These are phyloP conservation scores for Lanius collurio DNA, from an alignment of 2,113 vertebrate species.

Conservation along the genomic window DNA sequence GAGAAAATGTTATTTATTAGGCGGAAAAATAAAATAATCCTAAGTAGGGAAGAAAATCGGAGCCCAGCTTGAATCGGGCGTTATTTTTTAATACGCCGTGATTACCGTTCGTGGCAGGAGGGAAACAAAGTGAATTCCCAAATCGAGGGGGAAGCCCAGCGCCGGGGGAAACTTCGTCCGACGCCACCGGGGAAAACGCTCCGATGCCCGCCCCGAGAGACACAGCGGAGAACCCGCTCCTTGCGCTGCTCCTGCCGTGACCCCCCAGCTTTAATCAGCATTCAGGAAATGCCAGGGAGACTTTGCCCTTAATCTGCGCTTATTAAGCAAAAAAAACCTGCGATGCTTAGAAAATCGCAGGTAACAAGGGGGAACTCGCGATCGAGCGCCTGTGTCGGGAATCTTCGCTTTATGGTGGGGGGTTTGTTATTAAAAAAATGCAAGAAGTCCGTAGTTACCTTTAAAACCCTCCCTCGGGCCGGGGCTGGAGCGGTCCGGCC, in stretches of 20 bases:
- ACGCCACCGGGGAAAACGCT: neutral
- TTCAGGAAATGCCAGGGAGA: neutral
- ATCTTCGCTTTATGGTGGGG: rapidly evolving
- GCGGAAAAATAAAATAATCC: neutral
- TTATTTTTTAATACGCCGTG: neutral
- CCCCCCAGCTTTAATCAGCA: neutral
- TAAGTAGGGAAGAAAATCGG: neutral
- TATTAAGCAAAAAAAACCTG: neutral
- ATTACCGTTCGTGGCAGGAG: neutral
- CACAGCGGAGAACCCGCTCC: neutral
- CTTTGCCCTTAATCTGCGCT: neutral
- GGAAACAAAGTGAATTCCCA: neutral
- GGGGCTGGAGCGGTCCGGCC: neutral
- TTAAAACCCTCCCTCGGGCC: neutral
- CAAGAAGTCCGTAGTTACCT: neutral
- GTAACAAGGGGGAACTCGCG: neutral
- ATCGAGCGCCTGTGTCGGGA: neutral
- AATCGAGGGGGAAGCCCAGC: neutral
- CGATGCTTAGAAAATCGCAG: neutral
- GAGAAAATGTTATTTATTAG: neutral
- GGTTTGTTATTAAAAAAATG: neutral
- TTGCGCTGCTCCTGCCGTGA: neutral
- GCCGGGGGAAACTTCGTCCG: neutral
- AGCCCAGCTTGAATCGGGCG: rapidly evolving
- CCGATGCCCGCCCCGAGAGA: neutral